Evolutionary conservation across 2,797 vertebrate species (phyloP), one percentile per base, ranked within the genome.

Genomic region (Sus cebifrons): DNA sequence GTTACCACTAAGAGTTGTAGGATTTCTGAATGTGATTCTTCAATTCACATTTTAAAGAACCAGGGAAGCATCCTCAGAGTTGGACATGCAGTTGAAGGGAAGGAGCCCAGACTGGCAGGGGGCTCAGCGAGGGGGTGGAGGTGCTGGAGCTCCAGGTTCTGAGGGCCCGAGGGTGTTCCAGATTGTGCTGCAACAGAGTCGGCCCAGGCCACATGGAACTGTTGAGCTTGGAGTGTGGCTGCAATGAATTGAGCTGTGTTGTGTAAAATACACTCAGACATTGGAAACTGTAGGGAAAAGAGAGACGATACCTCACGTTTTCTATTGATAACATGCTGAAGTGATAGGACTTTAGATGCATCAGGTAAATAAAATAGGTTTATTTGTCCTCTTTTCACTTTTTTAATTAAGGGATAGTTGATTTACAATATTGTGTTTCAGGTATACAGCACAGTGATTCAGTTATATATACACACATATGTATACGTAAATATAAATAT

Each of bases 311-410:
- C 32, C 32, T 84, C 29, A 52, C 67, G 60, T 27, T 68, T 18
- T 29, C 64, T 83, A 17, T 10, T 78, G 21, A 71, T 88, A 85
- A 62, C 3, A 49, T 21, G n/a, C 84, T 89, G 44, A 89, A 71
- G 18, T 86, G 10, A 29, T 83, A 83, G 11, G 73, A 74, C 40
- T 85, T 90, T 73, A 89, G 75, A 54, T 87, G 15, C 44, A 23
- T n/a, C 56, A 11, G 8, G 14, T 73, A 88, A 94, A 71, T 70
- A 79, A 64, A 27, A 36, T 36, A 36, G 36, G 36, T 81, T 64
- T 90, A 56, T 77, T 83, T 88, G 81, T 89, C 3, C 75, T 20
- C 54, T 77, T 74, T 52, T 56, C 18, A 6, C 71, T 94, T 92
- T 85, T 40, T 58, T 58, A 1, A 32, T 58, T 58, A 36, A 79